Evolutionary conservation across 2,888 invertebrate species (phyloP), one percentile per base, ranked within the genome.

Genomic region (Cheilosia urbana): DNA sequence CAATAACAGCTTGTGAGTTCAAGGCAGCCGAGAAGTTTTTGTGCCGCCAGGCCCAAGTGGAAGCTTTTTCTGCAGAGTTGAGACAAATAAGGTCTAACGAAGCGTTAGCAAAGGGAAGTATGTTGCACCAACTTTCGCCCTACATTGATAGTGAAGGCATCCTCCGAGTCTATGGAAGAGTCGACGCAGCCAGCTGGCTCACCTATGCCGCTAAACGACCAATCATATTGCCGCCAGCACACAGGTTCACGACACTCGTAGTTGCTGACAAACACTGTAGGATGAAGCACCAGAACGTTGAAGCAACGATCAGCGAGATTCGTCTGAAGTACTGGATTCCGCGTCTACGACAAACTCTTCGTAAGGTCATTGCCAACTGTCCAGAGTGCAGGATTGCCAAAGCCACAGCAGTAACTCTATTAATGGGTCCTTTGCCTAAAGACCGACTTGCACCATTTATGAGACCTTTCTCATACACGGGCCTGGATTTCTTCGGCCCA

Each of bases 401-500:
- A 27, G 68, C 45, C 4, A 62, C 37, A 9, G 75, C 87, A 11
- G 21, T 24, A 11, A 24, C 47, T 0, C 83, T 87, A n/a, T 15
- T 80, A 6, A 88, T 88, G 87, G 88, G 78, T 13, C 78, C 63
- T 15, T 37, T 87, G 15, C 87, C 87, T 6, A 58, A 47, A 6
- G 87, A 87, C 19, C 47, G 87, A 24, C 65, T 83, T 0, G 71
- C 84, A 3, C 87, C 87, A 2, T 57, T 27, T 57, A 17, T 57
- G 6, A 6, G 57, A 0, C 57, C 57, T 1, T 88, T 88, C 47
- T 58, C 72, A 4, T 72, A 84, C 17, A 87, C 78, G 2, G 87
- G 84, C 9, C 17, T 87, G n/a, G 87, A 88, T 37, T 83, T 53
- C 55, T 87, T 76, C 30, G 87, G 77, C 4, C 77, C 87, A 5